A percentile compares a stretch with the other conserved stretches of the same genome.
These are phyloP conservation scores for Lymantria monacha DNA, from an alignment of 2,888 invertebrate species.

Conservation along the genomic window DNA sequence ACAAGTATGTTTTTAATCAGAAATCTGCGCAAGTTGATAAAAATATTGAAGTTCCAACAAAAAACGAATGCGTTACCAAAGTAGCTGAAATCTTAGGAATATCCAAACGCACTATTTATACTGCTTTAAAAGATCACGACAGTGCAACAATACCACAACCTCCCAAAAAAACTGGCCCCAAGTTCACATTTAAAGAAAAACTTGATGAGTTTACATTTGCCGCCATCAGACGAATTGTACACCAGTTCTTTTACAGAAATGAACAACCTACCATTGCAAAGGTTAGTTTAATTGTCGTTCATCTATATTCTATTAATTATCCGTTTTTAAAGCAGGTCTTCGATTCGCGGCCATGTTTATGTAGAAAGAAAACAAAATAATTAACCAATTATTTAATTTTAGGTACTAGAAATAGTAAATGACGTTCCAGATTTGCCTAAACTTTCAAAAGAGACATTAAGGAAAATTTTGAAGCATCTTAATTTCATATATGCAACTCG, in stretches of 20 bases:
- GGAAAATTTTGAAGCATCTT: no score
- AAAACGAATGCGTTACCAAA: no score
- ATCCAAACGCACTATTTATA: no score
- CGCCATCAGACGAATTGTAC: slow-evolving; percentile 29
- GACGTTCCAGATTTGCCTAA: slow-evolving; percentile 20
- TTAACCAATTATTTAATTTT: no score
- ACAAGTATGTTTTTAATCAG: slow-evolving; percentile 9
- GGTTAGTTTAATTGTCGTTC: slow-evolving; percentile 14
- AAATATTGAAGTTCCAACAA: no score
- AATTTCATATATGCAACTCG: slow-evolving; percentile 20
- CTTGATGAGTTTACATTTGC: slow-evolving; percentile 33
- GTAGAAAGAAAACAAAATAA: no score
- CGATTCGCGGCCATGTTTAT: no score
- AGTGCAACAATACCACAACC: slow-evolving; percentile 16
- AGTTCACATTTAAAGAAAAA: slow-evolving; percentile 32
- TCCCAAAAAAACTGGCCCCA: slow-evolving; percentile 19
- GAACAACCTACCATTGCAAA: slow-evolving; percentile 28
- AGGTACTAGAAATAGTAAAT: no score
- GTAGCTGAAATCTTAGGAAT: no score
- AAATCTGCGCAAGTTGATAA: no score
- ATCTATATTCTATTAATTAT: no score
- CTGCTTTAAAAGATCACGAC: slow-evolving; percentile 22
- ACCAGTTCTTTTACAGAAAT: slow-evolving; percentile 31
- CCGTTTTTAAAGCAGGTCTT: slow-evolving; percentile 11
- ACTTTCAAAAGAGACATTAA: no score